These are phyloP conservation scores for Pithecia hirsuta DNA, from an alignment of 2,797 vertebrate genomes.

Conservation along the genomic window DNA sequence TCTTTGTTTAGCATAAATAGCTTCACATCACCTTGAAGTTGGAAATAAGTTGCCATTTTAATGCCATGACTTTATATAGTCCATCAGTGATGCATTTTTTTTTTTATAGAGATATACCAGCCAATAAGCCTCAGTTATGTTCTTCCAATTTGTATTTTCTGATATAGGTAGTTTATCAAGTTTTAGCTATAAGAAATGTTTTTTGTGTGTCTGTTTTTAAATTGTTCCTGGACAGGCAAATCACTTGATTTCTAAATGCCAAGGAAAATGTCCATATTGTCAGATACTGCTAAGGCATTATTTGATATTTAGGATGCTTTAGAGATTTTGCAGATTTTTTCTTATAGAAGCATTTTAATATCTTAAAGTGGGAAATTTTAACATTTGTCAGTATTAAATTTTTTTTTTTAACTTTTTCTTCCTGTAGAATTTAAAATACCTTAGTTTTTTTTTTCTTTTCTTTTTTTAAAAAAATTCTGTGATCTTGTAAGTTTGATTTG, in stretches of 20 bases:
- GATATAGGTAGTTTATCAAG: background rate
- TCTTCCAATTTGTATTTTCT: background rate
- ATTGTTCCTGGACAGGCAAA: background rate
- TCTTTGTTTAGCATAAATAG: conserved; percentile 7
- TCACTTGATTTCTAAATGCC: conserved; percentile 44
- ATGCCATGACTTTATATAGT: background rate
- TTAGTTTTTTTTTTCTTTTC: background rate
- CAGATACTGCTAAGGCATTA: background rate
- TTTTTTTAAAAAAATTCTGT: background rate
- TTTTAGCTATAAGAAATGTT: background rate
- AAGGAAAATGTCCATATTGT: conserved; percentile 46
- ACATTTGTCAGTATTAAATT: conserved; percentile 50
- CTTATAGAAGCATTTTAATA: conserved; percentile 42
- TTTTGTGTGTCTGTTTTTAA: background rate
- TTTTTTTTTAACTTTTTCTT: conserved; percentile 51
- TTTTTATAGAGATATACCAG: background rate
- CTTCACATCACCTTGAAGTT: conserved; percentile 21
- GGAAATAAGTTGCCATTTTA: conserved; percentile 24
- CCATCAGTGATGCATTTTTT: background rate
- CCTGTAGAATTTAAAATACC: conserved; percentile 28
- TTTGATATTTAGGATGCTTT: conserved; percentile 50
- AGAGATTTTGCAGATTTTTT: conserved; percentile 60
- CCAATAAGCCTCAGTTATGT: background rate
- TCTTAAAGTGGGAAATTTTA: conserved; percentile 41
- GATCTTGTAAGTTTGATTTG: conserved; percentile 48